Conservation (phyloP, 2,888 invertebrate genomes). For the Octodonta nipae region DNA sequence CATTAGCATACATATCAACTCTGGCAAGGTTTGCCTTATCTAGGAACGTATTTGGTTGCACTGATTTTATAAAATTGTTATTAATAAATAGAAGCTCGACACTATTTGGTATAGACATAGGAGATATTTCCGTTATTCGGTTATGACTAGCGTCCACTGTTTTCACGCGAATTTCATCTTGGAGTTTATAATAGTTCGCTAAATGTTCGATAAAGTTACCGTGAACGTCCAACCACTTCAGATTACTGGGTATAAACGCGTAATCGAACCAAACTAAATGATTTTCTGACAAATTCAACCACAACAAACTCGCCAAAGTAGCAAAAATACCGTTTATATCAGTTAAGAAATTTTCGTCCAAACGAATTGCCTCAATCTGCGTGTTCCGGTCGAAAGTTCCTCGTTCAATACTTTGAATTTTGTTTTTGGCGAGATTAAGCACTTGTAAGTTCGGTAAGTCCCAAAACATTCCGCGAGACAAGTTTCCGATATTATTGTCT, state of each 20-base stretch:
- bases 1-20: conserved; percentile 82
- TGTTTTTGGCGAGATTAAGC: conserved; percentile 78
- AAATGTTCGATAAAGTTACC: conserved; percentile 78
- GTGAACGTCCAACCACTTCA: conserved; percentile 84
- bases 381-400: conserved; percentile 71
- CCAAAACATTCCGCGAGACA: conserved; percentile 75
- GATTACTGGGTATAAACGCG: conserved; percentile 76
- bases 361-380: conserved; percentile 71
- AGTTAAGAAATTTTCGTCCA: conserved; percentile 77
- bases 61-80: conserved; percentile 70
- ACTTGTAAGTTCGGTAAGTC: conserved; percentile 73
- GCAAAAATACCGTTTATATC: conserved; percentile 84
- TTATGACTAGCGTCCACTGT: conserved; percentile 84
- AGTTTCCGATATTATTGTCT: conserved; percentile 77
- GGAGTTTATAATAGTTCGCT: conserved; percentile 77
- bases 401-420: conserved; percentile 70
- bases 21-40: conserved; percentile 73
- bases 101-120: conserved; percentile 78
- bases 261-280: conserved; percentile 88
- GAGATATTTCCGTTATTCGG: conserved; percentile 65
- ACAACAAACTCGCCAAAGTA: conserved; percentile 67
- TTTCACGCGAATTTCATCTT: conserved; percentile 66
- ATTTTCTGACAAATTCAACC: conserved; percentile 83
- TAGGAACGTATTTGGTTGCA: conserved; percentile 74
- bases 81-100: conserved; percentile 79